A percentile compares a stretch with the other conserved stretches of the same genome.
Evolutionary conservation across 2,797 vertebrate genomes (phyloP).

Genomic region (Dipus sagitta): DNA sequence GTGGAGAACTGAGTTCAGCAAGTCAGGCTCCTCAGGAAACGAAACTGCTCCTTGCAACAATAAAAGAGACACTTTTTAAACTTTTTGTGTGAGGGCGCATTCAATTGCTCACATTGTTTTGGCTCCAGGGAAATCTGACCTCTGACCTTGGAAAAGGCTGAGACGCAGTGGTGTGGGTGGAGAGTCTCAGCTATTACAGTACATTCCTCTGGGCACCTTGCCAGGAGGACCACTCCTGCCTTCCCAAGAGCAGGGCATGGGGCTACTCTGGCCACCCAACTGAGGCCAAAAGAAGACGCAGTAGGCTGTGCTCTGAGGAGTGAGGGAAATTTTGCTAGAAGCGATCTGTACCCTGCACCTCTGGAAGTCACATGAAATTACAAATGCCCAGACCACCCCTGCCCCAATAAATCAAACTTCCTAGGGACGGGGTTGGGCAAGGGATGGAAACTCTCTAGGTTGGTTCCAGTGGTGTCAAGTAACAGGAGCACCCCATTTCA

Average conservation of each 20-base stretch:
- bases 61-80: conserved; percentile 69
- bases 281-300: neutral
- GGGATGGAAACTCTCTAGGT: neutral
- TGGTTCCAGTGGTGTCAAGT: neutral
- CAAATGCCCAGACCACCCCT: conserved; percentile 19
- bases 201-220: conserved; percentile 57
- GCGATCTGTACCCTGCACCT: neutral
- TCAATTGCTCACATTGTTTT: conserved; percentile 77
- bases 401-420: conserved; percentile 34
- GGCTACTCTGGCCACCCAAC: neutral
- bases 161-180: conserved; percentile 66
- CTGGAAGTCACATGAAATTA: conserved; percentile 31
- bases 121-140: conserved; percentile 77
- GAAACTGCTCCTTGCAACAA: conserved; percentile 74
- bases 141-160: conserved; percentile 77
- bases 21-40: conserved; percentile 74
- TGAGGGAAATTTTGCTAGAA: neutral
- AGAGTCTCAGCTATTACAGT: conserved; percentile 17
- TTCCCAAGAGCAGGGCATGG: neutral
- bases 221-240: conserved; percentile 29
- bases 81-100: conserved; percentile 68
- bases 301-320: neutral
- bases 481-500: neutral
- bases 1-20: conserved; percentile 68
- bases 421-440: neutral